Evolutionary conservation across 2,113 vertebrate species (phyloP).

Genomic region (Dendropsophus ebraccatus): DNA sequence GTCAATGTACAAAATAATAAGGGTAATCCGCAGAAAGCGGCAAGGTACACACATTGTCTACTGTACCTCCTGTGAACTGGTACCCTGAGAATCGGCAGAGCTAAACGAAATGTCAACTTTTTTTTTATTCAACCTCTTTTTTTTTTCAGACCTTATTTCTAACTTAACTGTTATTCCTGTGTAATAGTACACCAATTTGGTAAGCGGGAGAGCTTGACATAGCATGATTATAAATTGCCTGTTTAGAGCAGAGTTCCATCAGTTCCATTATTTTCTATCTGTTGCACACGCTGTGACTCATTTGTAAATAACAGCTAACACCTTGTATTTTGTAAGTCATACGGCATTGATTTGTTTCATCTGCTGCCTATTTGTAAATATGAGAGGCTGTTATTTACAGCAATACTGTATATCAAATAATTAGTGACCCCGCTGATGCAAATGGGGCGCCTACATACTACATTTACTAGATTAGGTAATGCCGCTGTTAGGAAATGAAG

Average conservation of each 20-base stretch:
- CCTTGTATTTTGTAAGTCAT: conserved; percentile 47
- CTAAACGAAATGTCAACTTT: conserved; percentile 59
- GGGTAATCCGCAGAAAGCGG: no score
- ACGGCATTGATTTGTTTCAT: conserved; percentile 45
- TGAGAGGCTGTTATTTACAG: conserved; percentile 47
- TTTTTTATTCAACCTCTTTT: neutral
- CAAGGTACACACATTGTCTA: no score
- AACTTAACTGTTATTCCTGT: neutral
- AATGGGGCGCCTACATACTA: conserved; percentile 8
- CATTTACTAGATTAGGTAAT: conserved; percentile 58
- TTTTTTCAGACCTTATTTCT: neutral
- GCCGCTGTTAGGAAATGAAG: conserved; percentile 43
- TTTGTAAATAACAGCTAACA: conserved; percentile 54
- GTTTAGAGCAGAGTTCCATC: conserved; percentile 40
- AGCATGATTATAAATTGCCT: conserved; percentile 58
- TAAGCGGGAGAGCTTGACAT: conserved; percentile 66
- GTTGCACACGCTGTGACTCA: conserved; percentile 21
- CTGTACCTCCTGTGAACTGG: neutral
- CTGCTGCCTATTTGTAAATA: conserved; percentile 51
- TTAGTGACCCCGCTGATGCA: conserved; percentile 34
- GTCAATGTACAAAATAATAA: no score
- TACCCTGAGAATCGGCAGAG: neutral
- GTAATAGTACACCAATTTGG: conserved; percentile 29
- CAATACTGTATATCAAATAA: conserved; percentile 58
- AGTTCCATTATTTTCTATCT: conserved; percentile 30